These are phyloP conservation scores for Ranitomeya variabilis DNA, from an alignment of 2,113 vertebrate species.

Conservation along the genomic window DNA sequence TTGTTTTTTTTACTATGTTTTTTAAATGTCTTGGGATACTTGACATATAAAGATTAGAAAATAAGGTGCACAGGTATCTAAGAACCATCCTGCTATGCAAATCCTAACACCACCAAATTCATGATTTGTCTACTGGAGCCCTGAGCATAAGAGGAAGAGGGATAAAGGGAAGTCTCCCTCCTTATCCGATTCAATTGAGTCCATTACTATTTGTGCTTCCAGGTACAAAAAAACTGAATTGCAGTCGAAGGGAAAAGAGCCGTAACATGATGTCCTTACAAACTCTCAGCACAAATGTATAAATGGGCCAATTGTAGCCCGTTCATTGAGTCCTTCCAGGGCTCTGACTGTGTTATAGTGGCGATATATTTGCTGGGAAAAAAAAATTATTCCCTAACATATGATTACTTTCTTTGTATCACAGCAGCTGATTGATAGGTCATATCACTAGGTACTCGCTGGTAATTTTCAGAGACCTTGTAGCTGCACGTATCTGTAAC, in stretches of 20 bases:
- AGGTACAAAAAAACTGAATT: conserved; percentile 24
- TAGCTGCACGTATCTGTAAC: not conserved
- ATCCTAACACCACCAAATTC: not conserved
- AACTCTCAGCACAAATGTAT: conserved; percentile 7
- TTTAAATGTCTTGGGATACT: too few species aligned
- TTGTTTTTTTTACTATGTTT: too few species aligned
- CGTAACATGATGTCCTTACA: not conserved
- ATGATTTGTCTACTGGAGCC: not conserved
- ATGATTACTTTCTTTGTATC: conserved; percentile 17
- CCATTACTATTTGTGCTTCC: conserved; percentile 29
- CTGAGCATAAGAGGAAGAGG: not conserved
- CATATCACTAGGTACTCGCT: not conserved
- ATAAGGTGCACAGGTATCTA: not conserved
- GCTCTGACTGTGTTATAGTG: not conserved
- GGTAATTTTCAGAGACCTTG: not conserved
- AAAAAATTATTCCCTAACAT: conserved; percentile 8
- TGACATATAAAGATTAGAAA: too few species aligned
- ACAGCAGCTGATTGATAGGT: not conserved
- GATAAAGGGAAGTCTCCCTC: conserved; percentile 1
- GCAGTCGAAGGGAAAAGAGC: not conserved
- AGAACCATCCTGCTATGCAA: not conserved
- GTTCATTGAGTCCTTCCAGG: not conserved
- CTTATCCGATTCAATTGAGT: conserved; percentile 27
- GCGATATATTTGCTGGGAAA: not conserved
- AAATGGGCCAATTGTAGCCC: conserved; percentile 22